Percentiles rank a stretch among this genome's conserved stretches.
phyloP scores from a whole-genome alignment of 1,140 invertebrate genomes.

The Drosophila repletoides region DNA sequence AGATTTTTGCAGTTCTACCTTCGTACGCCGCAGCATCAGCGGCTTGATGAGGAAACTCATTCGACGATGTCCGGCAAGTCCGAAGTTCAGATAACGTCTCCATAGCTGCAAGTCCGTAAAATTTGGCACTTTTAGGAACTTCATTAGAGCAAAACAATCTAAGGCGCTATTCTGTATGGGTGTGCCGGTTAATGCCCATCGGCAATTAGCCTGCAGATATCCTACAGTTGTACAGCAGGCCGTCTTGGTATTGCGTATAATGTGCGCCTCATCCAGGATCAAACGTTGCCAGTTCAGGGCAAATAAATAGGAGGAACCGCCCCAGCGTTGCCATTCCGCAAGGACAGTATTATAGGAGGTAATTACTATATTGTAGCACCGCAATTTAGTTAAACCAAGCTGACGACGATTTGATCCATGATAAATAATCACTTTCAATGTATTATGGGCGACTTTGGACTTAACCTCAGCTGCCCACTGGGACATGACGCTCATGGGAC shows the following conservation, averaged over 20 bases:
- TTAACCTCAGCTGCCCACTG: conserved; percentile 43
- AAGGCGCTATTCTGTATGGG: conserved; percentile 48
- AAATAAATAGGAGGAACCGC: conserved; percentile 28
- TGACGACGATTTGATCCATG: conserved; percentile 39
- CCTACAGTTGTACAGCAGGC: conserved; percentile 11
- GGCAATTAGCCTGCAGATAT: conserved; percentile 11
- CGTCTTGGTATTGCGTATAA: conserved; percentile 37
- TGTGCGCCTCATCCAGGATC: conserved; percentile 54
- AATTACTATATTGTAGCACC: conserved; percentile 33
- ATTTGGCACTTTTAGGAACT: conserved; percentile 41
- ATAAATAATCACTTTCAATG: conserved; percentile 24
- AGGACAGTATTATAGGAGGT: conserved; percentile 39
- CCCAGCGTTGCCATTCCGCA: conserved; percentile 10
- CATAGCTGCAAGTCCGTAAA: conserved; percentile 43
- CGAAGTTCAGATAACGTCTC: conserved; percentile 23
- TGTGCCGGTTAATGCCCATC: conserved; percentile 56
- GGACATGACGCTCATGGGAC: conserved; percentile 49
- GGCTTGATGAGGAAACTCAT: conserved; percentile 44
- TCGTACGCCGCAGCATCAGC: conserved; percentile 48
- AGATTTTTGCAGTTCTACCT: conserved; percentile 30
- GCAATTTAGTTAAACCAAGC: conserved; percentile 7
- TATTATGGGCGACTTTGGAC: conserved; percentile 32
- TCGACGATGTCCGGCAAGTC: conserved; percentile 19
- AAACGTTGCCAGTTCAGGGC: conserved; percentile 38
- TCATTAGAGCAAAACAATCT: conserved; percentile 48